These are phyloP conservation scores for Dorcus parallelipipedus DNA, from an alignment of 2,888 invertebrate genomes.

Conservation along the genomic window DNA sequence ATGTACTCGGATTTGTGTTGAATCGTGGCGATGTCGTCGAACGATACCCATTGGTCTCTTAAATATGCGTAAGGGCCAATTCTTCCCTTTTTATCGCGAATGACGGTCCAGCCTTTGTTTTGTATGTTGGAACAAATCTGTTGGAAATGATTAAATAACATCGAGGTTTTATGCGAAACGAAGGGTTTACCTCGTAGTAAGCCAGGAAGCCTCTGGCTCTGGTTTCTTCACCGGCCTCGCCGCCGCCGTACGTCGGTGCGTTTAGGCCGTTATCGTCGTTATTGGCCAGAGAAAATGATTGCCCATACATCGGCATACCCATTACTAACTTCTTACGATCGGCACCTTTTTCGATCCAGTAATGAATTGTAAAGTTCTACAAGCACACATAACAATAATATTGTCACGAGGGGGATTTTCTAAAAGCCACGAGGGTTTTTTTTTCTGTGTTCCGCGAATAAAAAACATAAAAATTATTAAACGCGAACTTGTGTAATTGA, in stretches of 20 bases:
- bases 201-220: conserved; percentile 83
- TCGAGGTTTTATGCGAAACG: neutral
- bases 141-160: neutral
- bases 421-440: no score
- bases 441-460: no score
- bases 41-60: conserved; percentile 90
- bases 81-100: conserved; percentile 72
- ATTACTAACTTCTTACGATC: conserved; percentile 73
- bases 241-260: conserved; percentile 78
- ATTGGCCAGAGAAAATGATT: conserved; percentile 79
- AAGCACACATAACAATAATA: conserved; percentile 22
- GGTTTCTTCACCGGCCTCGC: conserved; percentile 85
- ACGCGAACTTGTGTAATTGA: no score
- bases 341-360: conserved; percentile 83
- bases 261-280: conserved; percentile 64
- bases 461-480: no score
- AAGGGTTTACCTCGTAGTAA: conserved; percentile 72
- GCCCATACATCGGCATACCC: conserved; percentile 88
- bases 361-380: conserved; percentile 81
- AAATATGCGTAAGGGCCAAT: conserved; percentile 86
- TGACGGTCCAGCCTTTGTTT: conserved; percentile 69
- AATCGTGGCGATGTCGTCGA: conserved; percentile 83
- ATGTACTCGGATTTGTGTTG: conserved; percentile 80
- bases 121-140: conserved; percentile 79
- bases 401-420: no score